Percentiles rank a stretch among this genome's conserved stretches.
These are phyloP conservation scores for Eupithecia centaureata DNA, from an alignment of 2,888 invertebrate species.

Conservation along the genomic window DNA sequence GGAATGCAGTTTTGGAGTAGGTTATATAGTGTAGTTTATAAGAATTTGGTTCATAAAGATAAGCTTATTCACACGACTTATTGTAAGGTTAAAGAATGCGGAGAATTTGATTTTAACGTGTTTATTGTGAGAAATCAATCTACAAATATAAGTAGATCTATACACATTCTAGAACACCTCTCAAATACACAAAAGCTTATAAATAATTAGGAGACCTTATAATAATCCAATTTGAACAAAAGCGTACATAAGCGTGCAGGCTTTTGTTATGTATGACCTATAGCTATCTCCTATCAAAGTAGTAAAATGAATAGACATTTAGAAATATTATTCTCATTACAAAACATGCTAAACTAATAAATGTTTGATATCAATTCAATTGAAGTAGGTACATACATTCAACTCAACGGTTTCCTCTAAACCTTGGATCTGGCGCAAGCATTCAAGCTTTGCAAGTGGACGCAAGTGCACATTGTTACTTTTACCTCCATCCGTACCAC, in stretches of 20 bases:
- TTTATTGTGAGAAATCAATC: background rate
- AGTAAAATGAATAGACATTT: background rate
- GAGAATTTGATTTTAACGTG: constrained; percentile 7
- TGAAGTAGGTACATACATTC: constrained; percentile 22
- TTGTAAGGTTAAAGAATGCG: constrained; percentile 8
- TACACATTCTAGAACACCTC: background rate
- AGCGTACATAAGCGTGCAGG: no score
- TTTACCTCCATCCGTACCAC: constrained; percentile 34
- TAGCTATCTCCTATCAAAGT: background rate
- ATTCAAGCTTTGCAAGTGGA: constrained; percentile 69
- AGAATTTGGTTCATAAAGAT: constrained; percentile 16
- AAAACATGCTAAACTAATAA: background rate
- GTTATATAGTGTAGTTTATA: constrained; percentile 16
- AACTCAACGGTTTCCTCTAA: constrained; percentile 63
- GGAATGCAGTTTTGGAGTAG: constrained; percentile 34
- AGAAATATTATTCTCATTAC: background rate
- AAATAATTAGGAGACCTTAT: background rate
- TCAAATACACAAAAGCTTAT: background rate
- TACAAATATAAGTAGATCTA: background rate
- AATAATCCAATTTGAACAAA: background rate
- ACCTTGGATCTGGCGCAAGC: constrained; percentile 74
- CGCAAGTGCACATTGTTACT: constrained; percentile 78
- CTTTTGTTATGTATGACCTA: background rate
- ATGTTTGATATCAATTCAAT: constrained; percentile 19
- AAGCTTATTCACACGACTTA: constrained; percentile 12